Base-by-base conservation (phyloP, 2,797 vertebrate genomes). In the Rhabdophis nuchalis region DNA sequence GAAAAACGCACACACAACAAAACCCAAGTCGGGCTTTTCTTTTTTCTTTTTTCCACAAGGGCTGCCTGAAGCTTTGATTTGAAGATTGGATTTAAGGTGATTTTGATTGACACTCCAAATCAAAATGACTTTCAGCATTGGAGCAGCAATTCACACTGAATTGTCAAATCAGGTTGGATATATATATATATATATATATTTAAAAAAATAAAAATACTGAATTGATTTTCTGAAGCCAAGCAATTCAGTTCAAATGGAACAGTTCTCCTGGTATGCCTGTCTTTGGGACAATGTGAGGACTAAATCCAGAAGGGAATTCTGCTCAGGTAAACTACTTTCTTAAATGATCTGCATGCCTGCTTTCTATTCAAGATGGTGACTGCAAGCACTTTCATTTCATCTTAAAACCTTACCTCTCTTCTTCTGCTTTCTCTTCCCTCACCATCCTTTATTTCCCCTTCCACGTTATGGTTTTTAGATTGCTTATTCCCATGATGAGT, bases 21-120 rank as follows among this genome's bases (percentile, higher is more conserved):
- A 82, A 82, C 77, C 41, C 41, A 82, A 46, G 41, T 25, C 77
- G 46, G 77, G 25, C 23, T 41, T 18, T 68, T 72, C n/a, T 20
- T 4, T 2, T 2, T 0, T 0, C 32, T 68, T 20, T 1, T 1
- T 6, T 0, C 0, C 68, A 46, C 77, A 46, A 46, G 41, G 23
- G 77, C 77, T 82, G 77, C 12, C 77, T 82, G 36, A 82, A 82
- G 77, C 36, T 82, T 82, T 25, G 77, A 82, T 82, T 25, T 82
- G 77, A 46, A 82, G 77, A 46, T 46, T 82, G 77, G 41, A 27
- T 82, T 82, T 46, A 13, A 82, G 41, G 23, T 82, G 10, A 82
- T 82, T 82, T 82, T 46, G 36, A 82, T 5, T 82, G 77, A 82
- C 77, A 46, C 77, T 46, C 10, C 77, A 82, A 46, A 82, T 82